A percentile compares a stretch with the other conserved stretches of the same genome.
These are phyloP conservation scores for Bambusicola thoracicus DNA, from an alignment of 2,113 vertebrate species.

Conservation along the genomic window DNA sequence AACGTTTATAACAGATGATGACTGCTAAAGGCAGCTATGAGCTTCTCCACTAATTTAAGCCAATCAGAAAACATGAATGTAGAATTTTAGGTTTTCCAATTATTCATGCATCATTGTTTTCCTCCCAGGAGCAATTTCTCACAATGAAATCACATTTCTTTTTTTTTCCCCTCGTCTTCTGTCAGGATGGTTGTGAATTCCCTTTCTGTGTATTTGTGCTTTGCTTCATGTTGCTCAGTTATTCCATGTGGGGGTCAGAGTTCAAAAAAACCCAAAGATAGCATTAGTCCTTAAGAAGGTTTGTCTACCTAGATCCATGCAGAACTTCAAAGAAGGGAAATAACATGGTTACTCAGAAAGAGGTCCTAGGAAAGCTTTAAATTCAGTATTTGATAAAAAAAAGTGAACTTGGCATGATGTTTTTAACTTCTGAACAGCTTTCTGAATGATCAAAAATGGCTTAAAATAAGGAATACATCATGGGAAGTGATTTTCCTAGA, in stretches of 20 bases:
- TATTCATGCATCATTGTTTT: constrained; percentile 24
- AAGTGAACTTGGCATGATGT: neutral
- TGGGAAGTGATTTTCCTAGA: neutral
- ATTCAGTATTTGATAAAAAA: neutral
- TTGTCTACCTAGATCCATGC: neutral
- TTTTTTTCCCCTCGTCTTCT: neutral
- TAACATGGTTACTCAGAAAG: neutral
- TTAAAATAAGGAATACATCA: neutral
- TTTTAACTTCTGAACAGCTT: neutral
- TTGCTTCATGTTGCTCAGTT: neutral
- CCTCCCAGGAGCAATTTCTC: constrained; percentile 27
- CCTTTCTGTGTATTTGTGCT: neutral
- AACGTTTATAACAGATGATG: neutral
- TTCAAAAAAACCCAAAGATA: neutral
- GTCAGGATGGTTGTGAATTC: neutral
- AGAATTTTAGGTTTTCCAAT: neutral
- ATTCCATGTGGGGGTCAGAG: neutral
- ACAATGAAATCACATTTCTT: neutral
- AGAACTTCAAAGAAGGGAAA: neutral
- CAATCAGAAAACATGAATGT: neutral
- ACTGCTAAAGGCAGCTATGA: neutral
- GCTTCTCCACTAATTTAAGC: neutral
- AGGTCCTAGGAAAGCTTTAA: neutral
- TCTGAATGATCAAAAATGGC: neutral
- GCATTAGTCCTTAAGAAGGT: neutral